Percentiles rank a stretch among this genome's conserved stretches.
These are phyloP conservation scores for Cynopterus sphinx DNA, from an alignment of 2,797 vertebrate species.

Conservation along the genomic window DNA sequence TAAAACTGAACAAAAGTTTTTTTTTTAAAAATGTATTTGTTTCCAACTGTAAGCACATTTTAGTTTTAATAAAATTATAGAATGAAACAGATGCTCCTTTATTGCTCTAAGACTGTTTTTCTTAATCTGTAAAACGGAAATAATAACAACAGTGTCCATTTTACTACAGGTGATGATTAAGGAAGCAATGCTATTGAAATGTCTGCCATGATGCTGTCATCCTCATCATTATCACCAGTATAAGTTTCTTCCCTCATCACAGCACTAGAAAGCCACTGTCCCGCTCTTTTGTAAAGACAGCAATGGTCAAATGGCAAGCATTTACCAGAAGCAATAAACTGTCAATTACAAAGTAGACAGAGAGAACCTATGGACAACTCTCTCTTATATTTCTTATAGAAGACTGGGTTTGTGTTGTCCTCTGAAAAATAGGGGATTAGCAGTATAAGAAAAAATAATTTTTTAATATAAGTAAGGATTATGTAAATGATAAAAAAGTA, in stretches of 20 bases:
- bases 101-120: not conserved
- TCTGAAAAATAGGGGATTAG: not conserved
- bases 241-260: not conserved
- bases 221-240: not conserved
- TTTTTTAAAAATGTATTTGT: not conserved
- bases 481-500: not conserved
- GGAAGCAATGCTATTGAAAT: not conserved
- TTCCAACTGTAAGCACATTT: not conserved
- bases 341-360: not conserved
- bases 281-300: not conserved
- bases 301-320: not conserved
- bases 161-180: not conserved
- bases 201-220: not conserved
- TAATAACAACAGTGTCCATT: not conserved
- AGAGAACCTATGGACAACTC: not conserved
- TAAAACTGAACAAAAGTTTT: not conserved
- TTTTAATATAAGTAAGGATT: not conserved
- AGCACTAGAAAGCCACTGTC: not conserved
- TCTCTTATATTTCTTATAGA: not conserved
- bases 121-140: not conserved
- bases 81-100: not conserved
- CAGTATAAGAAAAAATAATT: not conserved
- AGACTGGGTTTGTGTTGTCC: not conserved
- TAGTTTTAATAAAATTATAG: not conserved
- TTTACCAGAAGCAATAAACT: not conserved